A percentile compares a stretch with the other conserved stretches of the same genome.
Evolutionary conservation across 1,140 invertebrate species (phyloP).

Genomic region (Lordiphosa mommai): DNA sequence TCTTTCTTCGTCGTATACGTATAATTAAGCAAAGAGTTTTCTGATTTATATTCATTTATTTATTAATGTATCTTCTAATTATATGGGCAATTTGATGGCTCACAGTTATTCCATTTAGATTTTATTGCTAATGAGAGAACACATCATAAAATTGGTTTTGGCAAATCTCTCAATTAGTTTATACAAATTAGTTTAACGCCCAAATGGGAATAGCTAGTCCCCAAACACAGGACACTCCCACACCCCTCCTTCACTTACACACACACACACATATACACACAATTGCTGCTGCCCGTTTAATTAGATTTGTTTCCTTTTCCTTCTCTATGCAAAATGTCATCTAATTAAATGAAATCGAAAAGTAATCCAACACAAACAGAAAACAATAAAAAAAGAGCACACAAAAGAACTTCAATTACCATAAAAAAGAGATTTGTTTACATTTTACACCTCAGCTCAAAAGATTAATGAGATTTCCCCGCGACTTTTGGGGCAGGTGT

Average conservation of each 20-base stretch:
- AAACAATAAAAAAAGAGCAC: constrained; percentile 4
- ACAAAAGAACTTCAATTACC: constrained; percentile 61
- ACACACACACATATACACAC: background rate
- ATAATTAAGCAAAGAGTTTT: no score
- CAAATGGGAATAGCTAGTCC: constrained; percentile 50
- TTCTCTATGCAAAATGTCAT: constrained; percentile 39
- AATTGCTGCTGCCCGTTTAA: background rate
- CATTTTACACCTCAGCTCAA: constrained; percentile 52
- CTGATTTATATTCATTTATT: no score
- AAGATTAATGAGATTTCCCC: constrained; percentile 65
- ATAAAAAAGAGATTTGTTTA: constrained; percentile 74
- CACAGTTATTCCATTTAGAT: constrained; percentile 37
- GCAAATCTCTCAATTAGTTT: constrained; percentile 70
- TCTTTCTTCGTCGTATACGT: no score
- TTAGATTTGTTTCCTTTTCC: constrained; percentile 2
- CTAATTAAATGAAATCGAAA: constrained; percentile 72
- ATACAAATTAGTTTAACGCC: constrained; percentile 77
- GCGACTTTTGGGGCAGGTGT: constrained; percentile 42
- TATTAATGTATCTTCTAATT: no score
- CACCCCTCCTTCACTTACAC: background rate
- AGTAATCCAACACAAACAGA: constrained; percentile 32
- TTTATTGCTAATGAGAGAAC: constrained; percentile 73
- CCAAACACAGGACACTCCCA: constrained; percentile 5
- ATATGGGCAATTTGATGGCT: constrained; percentile 53
- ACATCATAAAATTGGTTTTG: constrained; percentile 55